Evolutionary conservation across 2,797 vertebrate genomes (phyloP).

Genomic region (Falco biarmicus): DNA sequence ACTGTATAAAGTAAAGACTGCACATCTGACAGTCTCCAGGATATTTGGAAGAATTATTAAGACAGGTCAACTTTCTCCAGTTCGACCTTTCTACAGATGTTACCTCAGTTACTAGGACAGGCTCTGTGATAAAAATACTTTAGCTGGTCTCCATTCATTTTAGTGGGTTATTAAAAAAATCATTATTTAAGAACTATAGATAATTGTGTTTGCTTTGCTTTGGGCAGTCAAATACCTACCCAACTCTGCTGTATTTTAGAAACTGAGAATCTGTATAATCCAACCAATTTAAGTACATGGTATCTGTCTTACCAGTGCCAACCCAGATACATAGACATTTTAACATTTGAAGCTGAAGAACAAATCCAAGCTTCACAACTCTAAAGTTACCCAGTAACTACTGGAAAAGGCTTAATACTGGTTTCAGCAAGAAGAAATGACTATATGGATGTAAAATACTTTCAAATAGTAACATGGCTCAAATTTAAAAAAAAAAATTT

Average conservation of each 20-base stretch:
- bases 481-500: neutral
- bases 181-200: neutral
- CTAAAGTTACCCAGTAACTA: neutral
- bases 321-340: neutral
- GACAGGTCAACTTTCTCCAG: neutral
- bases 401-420: neutral
- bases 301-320: neutral
- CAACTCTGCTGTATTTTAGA: neutral
- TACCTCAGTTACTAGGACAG: neutral
- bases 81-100: conserved; percentile 21
- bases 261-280: neutral
- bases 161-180: neutral
- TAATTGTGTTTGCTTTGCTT: neutral
- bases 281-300: neutral
- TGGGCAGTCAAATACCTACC: neutral
- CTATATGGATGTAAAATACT: neutral
- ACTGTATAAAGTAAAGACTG: neutral
- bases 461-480: neutral
- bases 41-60: neutral
- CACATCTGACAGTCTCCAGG: neutral
- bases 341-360: neutral
- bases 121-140: neutral
- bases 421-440: neutral
- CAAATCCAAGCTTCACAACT: conserved; percentile 14
- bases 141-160: neutral